A percentile compares a stretch with the other conserved stretches of the same genome.
These are phyloP conservation scores for Halesus radiatus DNA, from an alignment of 1,140 invertebrate species.

Conservation along the genomic window DNA sequence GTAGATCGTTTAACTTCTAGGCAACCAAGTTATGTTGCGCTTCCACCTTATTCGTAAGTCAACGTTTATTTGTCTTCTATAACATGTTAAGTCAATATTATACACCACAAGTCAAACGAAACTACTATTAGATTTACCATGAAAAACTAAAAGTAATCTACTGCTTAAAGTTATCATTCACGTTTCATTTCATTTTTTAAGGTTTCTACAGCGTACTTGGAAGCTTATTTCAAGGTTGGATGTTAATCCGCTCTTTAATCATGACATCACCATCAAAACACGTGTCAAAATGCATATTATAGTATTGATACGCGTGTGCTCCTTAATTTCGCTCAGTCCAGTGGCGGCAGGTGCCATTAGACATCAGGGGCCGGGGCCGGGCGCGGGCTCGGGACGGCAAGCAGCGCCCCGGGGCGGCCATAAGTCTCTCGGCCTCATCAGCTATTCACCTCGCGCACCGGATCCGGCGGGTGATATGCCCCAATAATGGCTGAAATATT, in stretches of 20 bases:
- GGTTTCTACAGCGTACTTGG: too few relatives aligned
- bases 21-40: too few relatives aligned
- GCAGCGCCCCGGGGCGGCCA: constrained; percentile 27
- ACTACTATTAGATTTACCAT: too few relatives aligned
- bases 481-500: constrained; percentile 42
- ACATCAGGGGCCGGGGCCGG: background rate
- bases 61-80: too few relatives aligned
- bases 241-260: background rate
- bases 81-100: too few relatives aligned
- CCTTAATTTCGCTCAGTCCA: background rate
- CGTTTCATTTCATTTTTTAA: too few relatives aligned
- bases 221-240: too few relatives aligned
- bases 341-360: background rate
- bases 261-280: background rate
- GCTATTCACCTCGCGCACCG: constrained; percentile 27
- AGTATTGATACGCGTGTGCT: background rate
- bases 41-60: too few relatives aligned
- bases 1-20: too few relatives aligned
- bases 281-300: background rate
- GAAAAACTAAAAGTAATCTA: too few relatives aligned
- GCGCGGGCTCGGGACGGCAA: background rate
- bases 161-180: too few relatives aligned
- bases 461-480: constrained; percentile 44
- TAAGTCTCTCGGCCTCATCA: constrained; percentile 40
- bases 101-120: too few relatives aligned